phyloP scores from a whole-genome alignment of 1,140 invertebrate species.

The Laupala kohalensis region DNA sequence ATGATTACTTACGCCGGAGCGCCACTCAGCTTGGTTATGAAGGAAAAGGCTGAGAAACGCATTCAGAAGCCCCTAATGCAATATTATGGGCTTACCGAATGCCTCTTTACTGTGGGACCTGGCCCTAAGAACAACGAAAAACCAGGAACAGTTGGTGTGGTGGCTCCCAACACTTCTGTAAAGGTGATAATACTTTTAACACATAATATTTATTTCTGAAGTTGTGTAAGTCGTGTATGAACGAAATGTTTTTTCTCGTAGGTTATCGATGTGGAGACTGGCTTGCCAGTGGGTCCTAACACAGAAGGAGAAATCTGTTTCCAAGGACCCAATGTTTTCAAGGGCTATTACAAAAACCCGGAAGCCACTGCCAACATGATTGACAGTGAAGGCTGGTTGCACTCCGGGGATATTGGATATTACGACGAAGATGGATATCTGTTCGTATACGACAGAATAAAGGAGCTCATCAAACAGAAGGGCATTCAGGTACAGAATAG shows the following conservation, averaged over 20 bases:
- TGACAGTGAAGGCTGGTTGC: slow-evolving; percentile 37
- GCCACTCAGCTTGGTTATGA: neutral
- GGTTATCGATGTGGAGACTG: slow-evolving; percentile 28
- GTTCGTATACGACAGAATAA: slow-evolving; percentile 53
- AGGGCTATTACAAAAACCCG: neutral
- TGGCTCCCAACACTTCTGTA: neutral
- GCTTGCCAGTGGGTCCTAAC: slow-evolving; percentile 40
- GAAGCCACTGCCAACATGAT: slow-evolving; percentile 19
- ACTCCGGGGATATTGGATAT: slow-evolving; percentile 56
- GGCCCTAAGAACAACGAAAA: neutral
- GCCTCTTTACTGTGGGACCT: neutral
- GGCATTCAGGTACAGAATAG: neutral
- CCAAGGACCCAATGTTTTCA: slow-evolving; percentile 36
- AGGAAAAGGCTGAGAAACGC: neutral
- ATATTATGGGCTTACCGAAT: neutral
- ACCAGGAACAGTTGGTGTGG: neutral
- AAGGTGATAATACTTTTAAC: neutral
- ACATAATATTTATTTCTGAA: no score
- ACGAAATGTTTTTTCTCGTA: slow-evolving; percentile 31
- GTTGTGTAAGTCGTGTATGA: no score
- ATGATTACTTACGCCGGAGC: neutral
- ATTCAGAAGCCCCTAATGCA: neutral
- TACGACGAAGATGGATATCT: slow-evolving; percentile 50
- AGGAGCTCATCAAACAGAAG: slow-evolving; percentile 31
- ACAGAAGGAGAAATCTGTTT: slow-evolving; percentile 55